Conservation (phyloP, 1,140 invertebrate genomes). For the Heliconius congener region DNA sequence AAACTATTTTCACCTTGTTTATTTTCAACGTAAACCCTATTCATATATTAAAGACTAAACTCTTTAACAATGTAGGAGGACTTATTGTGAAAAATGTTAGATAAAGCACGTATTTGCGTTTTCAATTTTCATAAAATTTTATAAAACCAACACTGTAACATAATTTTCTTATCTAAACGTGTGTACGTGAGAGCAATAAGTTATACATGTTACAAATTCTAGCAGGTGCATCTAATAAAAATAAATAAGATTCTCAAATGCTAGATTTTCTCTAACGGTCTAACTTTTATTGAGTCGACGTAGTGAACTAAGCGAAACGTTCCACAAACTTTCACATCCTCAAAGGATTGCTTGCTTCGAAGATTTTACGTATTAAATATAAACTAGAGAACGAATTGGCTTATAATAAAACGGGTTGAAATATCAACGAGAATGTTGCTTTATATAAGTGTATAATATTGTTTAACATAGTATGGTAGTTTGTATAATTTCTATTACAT, state of each 20-base stretch:
- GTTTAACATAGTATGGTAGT: too few species aligned
- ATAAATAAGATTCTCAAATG: slow-evolving; percentile 23
- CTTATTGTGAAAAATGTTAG: not conserved
- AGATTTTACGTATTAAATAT: slow-evolving; percentile 21
- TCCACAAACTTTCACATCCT: slow-evolving; percentile 31
- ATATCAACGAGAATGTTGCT: too few species aligned
- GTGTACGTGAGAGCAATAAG: not conserved
- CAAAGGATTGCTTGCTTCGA: slow-evolving; percentile 30
- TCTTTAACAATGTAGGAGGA: not conserved
- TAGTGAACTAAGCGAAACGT: slow-evolving; percentile 31
- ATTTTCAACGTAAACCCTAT: not conserved
- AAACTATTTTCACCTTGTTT: not conserved
- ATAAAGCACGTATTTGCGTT: not conserved
- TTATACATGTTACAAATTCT: not conserved
- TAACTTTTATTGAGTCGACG: slow-evolving; percentile 34
- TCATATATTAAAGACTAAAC: not conserved
- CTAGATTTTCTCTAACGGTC: slow-evolving; percentile 26
- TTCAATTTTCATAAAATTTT: not conserved
- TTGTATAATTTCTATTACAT: too few species aligned
- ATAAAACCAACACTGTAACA: not conserved
- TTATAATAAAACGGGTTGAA: not conserved
- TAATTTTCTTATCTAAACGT: not conserved
- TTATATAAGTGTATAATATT: too few species aligned
- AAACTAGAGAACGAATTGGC: not conserved
- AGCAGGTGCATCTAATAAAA: not conserved